Conservation (phyloP, 2,113 vertebrate genomes). For the Cervus canadensis region DNA sequence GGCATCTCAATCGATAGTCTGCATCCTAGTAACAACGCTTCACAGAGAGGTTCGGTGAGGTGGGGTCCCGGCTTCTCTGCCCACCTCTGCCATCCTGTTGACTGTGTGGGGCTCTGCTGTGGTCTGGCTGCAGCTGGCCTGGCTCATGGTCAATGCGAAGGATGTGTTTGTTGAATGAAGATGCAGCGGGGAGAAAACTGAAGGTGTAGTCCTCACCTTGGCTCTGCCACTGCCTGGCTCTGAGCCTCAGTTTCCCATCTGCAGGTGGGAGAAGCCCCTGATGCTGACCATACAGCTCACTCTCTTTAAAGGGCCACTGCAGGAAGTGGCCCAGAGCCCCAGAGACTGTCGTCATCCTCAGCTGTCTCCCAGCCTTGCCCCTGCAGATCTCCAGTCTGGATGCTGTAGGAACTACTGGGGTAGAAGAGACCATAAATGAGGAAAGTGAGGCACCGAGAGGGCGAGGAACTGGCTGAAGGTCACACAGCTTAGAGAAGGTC, state of each 20-base stretch:
- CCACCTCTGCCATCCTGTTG: background rate
- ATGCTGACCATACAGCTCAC: fast-evolving
- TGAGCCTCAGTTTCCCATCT: background rate
- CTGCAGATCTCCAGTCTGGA: background rate
- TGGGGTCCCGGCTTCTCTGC: background rate
- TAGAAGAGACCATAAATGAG: too few relatives aligned
- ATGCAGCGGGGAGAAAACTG: background rate
- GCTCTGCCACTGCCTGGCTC: background rate
- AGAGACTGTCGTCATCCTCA: fast-evolving
- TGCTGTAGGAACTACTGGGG: fast-evolving
- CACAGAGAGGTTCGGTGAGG: too few relatives aligned
- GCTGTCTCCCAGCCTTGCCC: background rate
- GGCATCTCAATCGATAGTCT: background rate
- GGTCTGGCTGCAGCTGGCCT: fast-evolving
- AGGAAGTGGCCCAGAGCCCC: background rate
- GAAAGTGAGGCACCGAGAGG: background rate
- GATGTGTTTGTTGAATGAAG: background rate
- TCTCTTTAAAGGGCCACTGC: fast-evolving
- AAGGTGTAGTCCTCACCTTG: background rate
- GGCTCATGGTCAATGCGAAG: fast-evolving
- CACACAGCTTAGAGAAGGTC: background rate
- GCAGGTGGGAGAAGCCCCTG: background rate
- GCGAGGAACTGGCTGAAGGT: background rate
- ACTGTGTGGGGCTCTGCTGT: fast-evolving
- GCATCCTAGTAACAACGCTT: fast-evolving